phyloP scores from a whole-genome alignment of 2,797 vertebrate species.

The Poecilia wingei region DNA sequence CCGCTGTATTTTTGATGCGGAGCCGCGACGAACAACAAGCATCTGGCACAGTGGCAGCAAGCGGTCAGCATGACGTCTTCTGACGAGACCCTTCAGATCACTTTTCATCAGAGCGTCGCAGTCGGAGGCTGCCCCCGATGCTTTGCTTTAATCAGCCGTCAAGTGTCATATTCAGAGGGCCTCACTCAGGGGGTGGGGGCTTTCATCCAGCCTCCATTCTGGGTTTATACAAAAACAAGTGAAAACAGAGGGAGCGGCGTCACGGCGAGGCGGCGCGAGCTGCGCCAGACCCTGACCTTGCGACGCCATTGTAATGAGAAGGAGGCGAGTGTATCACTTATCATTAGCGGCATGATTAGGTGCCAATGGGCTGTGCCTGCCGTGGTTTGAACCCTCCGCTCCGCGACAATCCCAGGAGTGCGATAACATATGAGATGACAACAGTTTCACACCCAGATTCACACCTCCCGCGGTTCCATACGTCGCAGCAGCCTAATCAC shows the following conservation, averaged over 20 bases:
- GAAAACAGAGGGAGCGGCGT: slow-evolving; percentile 10
- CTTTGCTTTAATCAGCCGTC: slow-evolving; percentile 71
- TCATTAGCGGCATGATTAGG: slow-evolving; percentile 77
- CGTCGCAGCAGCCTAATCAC: slow-evolving; percentile 71
- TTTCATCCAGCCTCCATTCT: slow-evolving; percentile 23
- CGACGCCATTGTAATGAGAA: slow-evolving; percentile 57
- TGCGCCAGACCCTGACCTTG: slow-evolving; percentile 68
- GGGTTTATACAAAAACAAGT: slow-evolving; percentile 47
- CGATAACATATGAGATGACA: slow-evolving; percentile 78
- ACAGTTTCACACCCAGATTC: slow-evolving; percentile 80
- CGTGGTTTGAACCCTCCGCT: slow-evolving; percentile 60
- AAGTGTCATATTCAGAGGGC: slow-evolving; percentile 55
- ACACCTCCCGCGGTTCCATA: slow-evolving; percentile 71
- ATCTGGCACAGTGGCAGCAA: slow-evolving; percentile 55
- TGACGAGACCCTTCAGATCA: slow-evolving; percentile 66
- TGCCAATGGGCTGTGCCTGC: slow-evolving; percentile 73
- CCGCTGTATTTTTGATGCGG: slow-evolving; percentile 37
- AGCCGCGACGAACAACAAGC: slow-evolving; percentile 42
- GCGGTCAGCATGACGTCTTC: slow-evolving; percentile 63
- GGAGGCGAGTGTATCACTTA: slow-evolving; percentile 70
- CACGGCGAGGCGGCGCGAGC: neutral
- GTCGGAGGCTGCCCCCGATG: slow-evolving; percentile 51
- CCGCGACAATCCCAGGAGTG: slow-evolving; percentile 59
- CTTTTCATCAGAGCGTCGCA: slow-evolving; percentile 65
- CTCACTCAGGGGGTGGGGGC: slow-evolving; percentile 24